Conservation (phyloP, 1,140 invertebrate genomes). For the Ganaspis sp. region DNA sequence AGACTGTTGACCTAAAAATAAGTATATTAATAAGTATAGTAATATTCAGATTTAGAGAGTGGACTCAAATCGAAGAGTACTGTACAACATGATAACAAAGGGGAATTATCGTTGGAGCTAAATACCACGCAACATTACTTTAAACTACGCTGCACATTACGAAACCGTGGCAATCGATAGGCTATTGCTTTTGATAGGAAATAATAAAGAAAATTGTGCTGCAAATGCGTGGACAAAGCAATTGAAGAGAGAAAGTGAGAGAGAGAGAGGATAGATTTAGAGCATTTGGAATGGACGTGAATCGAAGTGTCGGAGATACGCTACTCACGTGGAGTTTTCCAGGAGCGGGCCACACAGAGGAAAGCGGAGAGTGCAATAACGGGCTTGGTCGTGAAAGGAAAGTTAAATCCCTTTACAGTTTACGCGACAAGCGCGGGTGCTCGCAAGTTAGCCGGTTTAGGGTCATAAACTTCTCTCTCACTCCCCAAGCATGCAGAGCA, state of each 20-base stretch:
- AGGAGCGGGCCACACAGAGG: conserved; percentile 57
- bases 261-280: conserved; percentile 30
- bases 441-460: conserved; percentile 70
- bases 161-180: not conserved
- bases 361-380: conserved; percentile 62
- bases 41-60: no score
- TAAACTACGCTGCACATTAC: not conserved
- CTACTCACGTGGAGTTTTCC: conserved; percentile 58
- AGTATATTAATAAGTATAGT: no score
- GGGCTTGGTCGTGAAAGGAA: conserved; percentile 70
- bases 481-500: conserved; percentile 62
- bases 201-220: conserved; percentile 21
- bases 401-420: conserved; percentile 75
- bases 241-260: conserved; percentile 38
- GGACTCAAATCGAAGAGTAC: no score
- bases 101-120: not conserved
- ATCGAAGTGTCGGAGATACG: conserved; percentile 42
- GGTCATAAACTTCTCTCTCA: conserved; percentile 68
- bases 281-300: conserved; percentile 51
- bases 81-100: no score
- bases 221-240: conserved; percentile 22
- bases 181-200: not conserved
- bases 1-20: no score
- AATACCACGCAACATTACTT: conserved; percentile 9
- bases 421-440: conserved; percentile 70